Evolutionary conservation across 2,797 vertebrate genomes (phyloP).

Genomic region (Manis javanica): DNA sequence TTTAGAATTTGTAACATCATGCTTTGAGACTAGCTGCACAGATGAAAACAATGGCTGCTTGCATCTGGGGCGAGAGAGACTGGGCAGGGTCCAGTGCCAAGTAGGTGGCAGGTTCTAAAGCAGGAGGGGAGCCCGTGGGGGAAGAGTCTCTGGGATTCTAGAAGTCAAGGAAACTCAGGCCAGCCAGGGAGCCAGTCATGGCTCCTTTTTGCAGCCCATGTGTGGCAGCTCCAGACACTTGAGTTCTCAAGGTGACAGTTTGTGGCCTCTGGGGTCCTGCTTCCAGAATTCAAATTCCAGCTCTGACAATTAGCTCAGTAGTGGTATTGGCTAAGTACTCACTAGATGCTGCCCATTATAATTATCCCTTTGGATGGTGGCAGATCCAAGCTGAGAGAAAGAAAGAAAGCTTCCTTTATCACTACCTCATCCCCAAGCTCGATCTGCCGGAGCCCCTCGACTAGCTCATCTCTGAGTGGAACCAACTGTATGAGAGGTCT

Average conservation of each 20-base stretch:
- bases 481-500: not conserved
- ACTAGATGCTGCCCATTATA: not conserved
- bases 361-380: not conserved
- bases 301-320: not conserved
- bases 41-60: slow-evolving; percentile 18
- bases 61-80: not conserved
- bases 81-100: not conserved
- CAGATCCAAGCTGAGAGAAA: not conserved
- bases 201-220: not conserved
- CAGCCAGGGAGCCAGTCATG: not conserved
- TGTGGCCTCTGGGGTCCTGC: not conserved
- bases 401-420: not conserved
- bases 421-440: not conserved
- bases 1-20: not conserved
- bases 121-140: not conserved
- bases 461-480: not conserved
- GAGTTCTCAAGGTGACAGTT: not conserved
- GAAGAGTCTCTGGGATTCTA: not conserved
- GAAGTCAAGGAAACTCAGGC: not conserved
- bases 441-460: not conserved
- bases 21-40: not conserved
- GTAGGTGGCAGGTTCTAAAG: not conserved
- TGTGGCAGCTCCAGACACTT: not conserved
- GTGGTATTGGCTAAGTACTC: not conserved
- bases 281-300: not conserved